Evolutionary conservation across 2,113 vertebrate species (phyloP), one percentile per base, ranked within the genome.

Genomic region (Lophotis ruficrista): DNA sequence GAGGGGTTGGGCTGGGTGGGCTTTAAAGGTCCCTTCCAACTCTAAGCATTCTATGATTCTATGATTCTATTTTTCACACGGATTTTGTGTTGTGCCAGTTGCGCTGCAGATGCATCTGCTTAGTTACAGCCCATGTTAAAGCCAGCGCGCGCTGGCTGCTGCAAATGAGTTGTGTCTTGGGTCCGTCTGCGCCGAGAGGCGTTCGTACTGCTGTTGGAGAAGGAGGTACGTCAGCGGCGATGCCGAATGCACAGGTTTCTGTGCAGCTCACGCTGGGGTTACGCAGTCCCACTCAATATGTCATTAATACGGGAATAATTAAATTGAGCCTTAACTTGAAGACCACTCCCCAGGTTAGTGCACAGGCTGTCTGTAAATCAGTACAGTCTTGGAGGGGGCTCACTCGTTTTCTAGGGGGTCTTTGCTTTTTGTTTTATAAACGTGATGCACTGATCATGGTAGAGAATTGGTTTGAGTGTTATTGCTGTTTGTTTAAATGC

Each of bases 321-420:
- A 27, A 70, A 45, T n/a, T 45, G 57, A 70, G 41, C 37, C 31
- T 68, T 16, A n/a, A 17, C 38, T 51, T 33, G 3, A 65, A 70
- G 41, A 24, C 30, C 18, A 18, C 23, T 73, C 23, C 50, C 50
- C 30, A 48, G 1, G 19, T 22, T 68, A n/a, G 61, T 31, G 53
- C 41, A 30, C 30, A 50, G 66, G 14, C 47, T 51, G 9, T 13
- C 20, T 78, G 2, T 35, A 51, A 8, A 84, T 65, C 50, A 56
- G 0, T 13, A 12, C 27, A 24, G 31, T 28, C 28, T 38, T 66
- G 57, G 48, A 66, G 33, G 27, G 14, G 9, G 5, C 11, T 12
- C 28, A 16, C 21, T 61, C 0, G 0, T 56, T 82, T 70, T 82
- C 3, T 5, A 15, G 2, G 4, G 6, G 1, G 8, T 27, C 25